phyloP scores from a whole-genome alignment of 2,797 vertebrate species.

The Allobates femoralis region DNA sequence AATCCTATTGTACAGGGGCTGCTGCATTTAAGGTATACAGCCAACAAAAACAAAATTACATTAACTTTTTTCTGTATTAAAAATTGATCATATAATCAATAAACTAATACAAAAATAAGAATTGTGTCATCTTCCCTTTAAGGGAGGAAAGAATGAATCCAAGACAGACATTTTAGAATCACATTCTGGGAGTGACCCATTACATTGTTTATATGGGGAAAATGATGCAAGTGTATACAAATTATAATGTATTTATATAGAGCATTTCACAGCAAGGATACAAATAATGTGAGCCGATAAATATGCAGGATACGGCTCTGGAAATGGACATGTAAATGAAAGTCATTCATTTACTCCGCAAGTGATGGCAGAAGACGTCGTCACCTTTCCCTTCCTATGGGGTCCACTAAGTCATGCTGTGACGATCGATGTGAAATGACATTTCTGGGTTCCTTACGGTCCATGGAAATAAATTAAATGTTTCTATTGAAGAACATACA shows the following conservation, averaged over 20 bases:
- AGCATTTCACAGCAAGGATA: constrained; percentile 8
- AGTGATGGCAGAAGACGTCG: not conserved
- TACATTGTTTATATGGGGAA: constrained; percentile 14
- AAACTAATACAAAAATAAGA: no score
- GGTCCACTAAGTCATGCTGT: not conserved
- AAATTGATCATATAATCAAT: no score
- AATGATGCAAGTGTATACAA: constrained; percentile 29
- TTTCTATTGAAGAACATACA: not conserved
- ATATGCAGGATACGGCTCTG: not conserved
- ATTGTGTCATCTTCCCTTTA: no score
- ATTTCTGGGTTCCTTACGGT: constrained; percentile 45
- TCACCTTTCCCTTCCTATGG: not conserved
- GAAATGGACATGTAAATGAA: not conserved
- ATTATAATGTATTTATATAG: constrained; percentile 22
- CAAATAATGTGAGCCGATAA: not conserved
- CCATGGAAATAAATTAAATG: not conserved
- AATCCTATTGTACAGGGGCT: no score
- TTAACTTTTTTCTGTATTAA: no score
- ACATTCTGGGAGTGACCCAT: not conserved
- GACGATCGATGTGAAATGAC: not conserved
- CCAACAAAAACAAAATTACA: no score
- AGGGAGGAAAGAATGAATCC: not conserved
- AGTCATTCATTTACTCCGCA: no score
- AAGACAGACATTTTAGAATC: not conserved
- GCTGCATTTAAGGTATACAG: no score